Percentiles rank a stretch among this genome's conserved stretches.
Evolutionary conservation across 1,140 invertebrate genomes (phyloP).

Genomic region (Philotrypesis tridentata): DNA sequence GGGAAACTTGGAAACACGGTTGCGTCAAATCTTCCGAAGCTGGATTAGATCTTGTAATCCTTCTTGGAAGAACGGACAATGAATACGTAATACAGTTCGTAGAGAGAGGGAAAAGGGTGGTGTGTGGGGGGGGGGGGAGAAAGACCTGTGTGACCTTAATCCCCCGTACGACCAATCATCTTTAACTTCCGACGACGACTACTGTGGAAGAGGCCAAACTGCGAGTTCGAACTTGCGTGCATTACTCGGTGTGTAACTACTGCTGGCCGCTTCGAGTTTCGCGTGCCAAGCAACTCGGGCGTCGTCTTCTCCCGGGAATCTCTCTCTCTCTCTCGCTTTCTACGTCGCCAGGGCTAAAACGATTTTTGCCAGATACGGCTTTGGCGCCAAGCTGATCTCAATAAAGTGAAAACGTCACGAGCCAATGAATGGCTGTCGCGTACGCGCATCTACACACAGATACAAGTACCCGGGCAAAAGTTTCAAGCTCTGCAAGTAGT

Average conservation of each 20-base stretch:
- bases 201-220: neutral
- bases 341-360: neutral
- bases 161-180: constrained; percentile 43
- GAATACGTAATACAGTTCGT: constrained; percentile 59
- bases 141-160: constrained; percentile 36
- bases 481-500: constrained; percentile 9
- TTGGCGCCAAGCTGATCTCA: constrained; percentile 17
- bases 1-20: constrained; percentile 4
- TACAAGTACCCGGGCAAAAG: neutral
- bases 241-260: neutral
- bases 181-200: constrained; percentile 22
- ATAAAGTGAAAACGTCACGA: constrained; percentile 29
- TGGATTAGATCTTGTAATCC: constrained; percentile 61
- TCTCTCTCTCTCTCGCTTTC: neutral
- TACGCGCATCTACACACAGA: neutral
- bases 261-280: constrained; percentile 16
- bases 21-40: constrained; percentile 49
- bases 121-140: neutral
- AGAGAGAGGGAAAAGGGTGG: constrained; percentile 21
- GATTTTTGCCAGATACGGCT: neutral
- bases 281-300: constrained; percentile 25
- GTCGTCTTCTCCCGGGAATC: constrained; percentile 10
- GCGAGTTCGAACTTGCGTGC: constrained; percentile 11
- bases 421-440: constrained; percentile 21
- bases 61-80: constrained; percentile 57